These are phyloP conservation scores for Gonocerus acuteangulatus DNA, from an alignment of 2,888 invertebrate genomes.

Conservation along the genomic window DNA sequence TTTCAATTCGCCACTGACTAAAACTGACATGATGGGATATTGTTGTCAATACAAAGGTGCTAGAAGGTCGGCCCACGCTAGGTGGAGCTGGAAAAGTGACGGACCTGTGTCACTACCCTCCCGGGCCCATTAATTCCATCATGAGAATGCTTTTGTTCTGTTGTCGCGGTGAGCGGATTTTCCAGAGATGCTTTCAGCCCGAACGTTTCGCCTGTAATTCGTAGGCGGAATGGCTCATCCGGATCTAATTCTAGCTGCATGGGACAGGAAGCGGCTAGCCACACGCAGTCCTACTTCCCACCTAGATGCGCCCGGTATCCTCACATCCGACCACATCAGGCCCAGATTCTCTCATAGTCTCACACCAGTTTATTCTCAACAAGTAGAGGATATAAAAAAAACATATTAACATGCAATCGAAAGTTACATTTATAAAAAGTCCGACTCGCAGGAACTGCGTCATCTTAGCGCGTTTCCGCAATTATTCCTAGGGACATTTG, in stretches of 20 bases:
- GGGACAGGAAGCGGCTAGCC: background rate
- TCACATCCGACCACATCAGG: too few relatives aligned
- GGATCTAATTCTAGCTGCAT: conserved; percentile 18
- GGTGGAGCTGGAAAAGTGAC: conserved; percentile 10
- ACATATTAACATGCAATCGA: too few relatives aligned
- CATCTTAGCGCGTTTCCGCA: too few relatives aligned
- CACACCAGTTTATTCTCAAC: too few relatives aligned
- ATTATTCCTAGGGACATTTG: too few relatives aligned
- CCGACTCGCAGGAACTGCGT: too few relatives aligned
- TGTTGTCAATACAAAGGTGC: too few relatives aligned
- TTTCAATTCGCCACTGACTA: too few relatives aligned
- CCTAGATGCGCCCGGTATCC: background rate
- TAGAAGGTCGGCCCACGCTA: conserved; percentile 2
- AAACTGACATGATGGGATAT: too few relatives aligned
- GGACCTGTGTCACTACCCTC: conserved; percentile 2
- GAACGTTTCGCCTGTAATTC: conserved; percentile 10
- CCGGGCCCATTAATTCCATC: conserved; percentile 14
- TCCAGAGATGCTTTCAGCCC: conserved; percentile 6
- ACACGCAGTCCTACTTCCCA: background rate
- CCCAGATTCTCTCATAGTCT: too few relatives aligned
- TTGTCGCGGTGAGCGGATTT: conserved; percentile 18
- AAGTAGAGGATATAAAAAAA: too few relatives aligned
- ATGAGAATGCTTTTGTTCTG: conserved; percentile 20
- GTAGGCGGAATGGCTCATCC: conserved; percentile 6
- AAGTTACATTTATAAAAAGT: too few relatives aligned